These are phyloP conservation scores for Nesogale talazaci DNA, from an alignment of 2,113 vertebrate species.

Conservation along the genomic window DNA sequence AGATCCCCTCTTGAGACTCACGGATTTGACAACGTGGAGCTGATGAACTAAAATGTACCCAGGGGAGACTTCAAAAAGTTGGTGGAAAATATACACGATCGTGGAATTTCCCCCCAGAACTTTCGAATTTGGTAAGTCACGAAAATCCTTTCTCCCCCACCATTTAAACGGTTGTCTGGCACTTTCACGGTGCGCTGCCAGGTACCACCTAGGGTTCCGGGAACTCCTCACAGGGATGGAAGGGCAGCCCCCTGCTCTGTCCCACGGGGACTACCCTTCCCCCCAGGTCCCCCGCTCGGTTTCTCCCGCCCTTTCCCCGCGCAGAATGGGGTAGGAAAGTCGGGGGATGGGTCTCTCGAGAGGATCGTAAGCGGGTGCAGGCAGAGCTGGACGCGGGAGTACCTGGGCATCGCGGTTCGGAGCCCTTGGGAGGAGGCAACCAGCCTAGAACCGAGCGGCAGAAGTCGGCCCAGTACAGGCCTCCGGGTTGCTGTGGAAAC, in stretches of 20 bases:
- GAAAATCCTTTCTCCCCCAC: neutral
- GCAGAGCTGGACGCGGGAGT: neutral
- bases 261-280: neutral
- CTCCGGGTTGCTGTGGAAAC: conserved; percentile 76
- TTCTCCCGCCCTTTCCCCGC: neutral
- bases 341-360: neutral
- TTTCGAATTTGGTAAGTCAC: neutral
- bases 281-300: rapidly evolving
- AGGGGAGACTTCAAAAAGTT: too few relatives aligned
- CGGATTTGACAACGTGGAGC: neutral
- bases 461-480: rapidly evolving
- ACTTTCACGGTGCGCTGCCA: neutral
- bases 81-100: too few relatives aligned
- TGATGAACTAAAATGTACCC: neutral
- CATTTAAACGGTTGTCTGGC: neutral
- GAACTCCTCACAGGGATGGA: too few relatives aligned
- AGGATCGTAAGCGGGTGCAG: neutral
- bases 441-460: rapidly evolving
- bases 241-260: too few relatives aligned
- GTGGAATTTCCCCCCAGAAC: too few relatives aligned
- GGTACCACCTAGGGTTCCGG: neutral
- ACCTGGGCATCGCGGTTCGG: conserved; percentile 75
- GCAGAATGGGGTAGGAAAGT: rapidly evolving
- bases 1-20: too few relatives aligned
- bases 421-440: rapidly evolving